Evolutionary conservation across 2,113 vertebrate species (phyloP).

Genomic region (Thymallus thymallus): DNA sequence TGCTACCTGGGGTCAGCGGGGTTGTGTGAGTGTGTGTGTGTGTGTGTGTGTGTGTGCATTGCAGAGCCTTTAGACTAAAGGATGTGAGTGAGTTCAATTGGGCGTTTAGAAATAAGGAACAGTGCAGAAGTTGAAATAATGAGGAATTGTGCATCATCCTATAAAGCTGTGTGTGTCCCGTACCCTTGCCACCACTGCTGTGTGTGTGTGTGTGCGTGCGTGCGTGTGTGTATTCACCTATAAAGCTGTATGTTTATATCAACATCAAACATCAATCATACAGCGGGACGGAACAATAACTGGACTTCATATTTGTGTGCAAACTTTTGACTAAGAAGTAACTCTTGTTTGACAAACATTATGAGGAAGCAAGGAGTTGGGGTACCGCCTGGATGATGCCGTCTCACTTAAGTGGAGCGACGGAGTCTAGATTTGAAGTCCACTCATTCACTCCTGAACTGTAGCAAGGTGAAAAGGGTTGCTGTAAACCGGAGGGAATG

Average conservation of each 20-base stretch:
- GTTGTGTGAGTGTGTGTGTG: not conserved
- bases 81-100: not conserved
- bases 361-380: no score
- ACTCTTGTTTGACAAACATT: not conserved
- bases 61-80: not conserved
- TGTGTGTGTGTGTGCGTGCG: conserved; percentile 42
- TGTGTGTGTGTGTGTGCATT: conserved; percentile 9
- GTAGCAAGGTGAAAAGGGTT: not conserved
- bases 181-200: no score
- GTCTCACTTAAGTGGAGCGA: not conserved
- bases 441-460: not conserved
- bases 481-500: not conserved
- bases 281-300: conserved; percentile 26
- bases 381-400: not conserved
- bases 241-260: conserved; percentile 56
- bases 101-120: not conserved
- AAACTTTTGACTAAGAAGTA: conserved; percentile 15
- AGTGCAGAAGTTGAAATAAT: conserved; percentile 34
- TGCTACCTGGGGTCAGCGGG: not conserved
- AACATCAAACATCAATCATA: conserved; percentile 35
- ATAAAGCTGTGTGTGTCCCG: conserved; percentile 46
- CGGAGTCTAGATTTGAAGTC: not conserved
- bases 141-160: conserved; percentile 43
- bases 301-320: conserved; percentile 28
- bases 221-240: conserved; percentile 33